phyloP scores from a whole-genome alignment of 1,140 invertebrate species.

The Hylaeus anthracinus region DNA sequence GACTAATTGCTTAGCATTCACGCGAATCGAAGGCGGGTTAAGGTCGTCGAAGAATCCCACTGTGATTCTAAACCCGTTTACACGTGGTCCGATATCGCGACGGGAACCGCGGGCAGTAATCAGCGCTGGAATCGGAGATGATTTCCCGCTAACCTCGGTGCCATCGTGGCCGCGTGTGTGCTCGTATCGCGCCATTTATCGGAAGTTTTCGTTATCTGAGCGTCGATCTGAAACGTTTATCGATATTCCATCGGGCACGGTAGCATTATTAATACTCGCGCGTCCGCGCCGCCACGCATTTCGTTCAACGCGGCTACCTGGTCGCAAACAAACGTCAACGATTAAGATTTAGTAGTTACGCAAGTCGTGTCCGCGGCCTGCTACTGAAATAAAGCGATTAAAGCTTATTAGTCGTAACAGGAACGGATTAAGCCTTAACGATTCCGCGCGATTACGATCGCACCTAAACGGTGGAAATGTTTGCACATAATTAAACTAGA shows the following conservation, averaged over 20 bases:
- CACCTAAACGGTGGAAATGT: too few relatives aligned
- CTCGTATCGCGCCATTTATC: not conserved
- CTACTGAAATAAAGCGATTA: not conserved
- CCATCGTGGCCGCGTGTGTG: not conserved
- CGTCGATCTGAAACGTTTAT: not conserved
- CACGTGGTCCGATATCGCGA: too few relatives aligned
- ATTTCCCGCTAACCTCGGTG: not conserved
- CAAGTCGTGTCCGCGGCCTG: not conserved
- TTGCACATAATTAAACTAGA: too few relatives aligned
- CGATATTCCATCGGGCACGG: not conserved
- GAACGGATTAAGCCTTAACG: not conserved
- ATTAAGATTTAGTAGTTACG: constrained; percentile 16
- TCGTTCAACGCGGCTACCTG: not conserved
- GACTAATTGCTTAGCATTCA: constrained; percentile 41
- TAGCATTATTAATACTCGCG: not conserved
- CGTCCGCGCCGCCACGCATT: not conserved
- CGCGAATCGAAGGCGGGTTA: constrained; percentile 6
- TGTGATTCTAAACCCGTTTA: not conserved
- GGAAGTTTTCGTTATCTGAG: not conserved
- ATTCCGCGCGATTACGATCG: not conserved
- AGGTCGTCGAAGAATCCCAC: constrained; percentile 19
- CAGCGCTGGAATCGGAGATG: not conserved
- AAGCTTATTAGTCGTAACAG: not conserved
- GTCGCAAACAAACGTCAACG: not conserved
- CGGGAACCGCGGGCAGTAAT: not conserved